phyloP scores from a whole-genome alignment of 2,888 invertebrate genomes.

The Apeira syringaria region DNA sequence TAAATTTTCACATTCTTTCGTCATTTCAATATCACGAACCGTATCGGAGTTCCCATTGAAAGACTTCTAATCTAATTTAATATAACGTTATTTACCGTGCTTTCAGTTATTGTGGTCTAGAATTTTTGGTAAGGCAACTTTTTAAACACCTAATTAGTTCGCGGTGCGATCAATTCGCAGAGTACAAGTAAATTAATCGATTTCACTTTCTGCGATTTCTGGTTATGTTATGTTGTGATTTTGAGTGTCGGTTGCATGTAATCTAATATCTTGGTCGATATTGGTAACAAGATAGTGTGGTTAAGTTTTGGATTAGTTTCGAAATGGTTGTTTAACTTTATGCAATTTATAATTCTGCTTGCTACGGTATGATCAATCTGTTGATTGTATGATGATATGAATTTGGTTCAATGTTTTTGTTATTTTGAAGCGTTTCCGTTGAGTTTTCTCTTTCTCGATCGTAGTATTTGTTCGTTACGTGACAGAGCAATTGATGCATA shows the following conservation, averaged over 20 bases:
- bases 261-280: constrained; percentile 21
- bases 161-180: constrained; percentile 22
- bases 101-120: constrained; percentile 39
- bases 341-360: constrained; percentile 25
- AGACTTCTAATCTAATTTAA: constrained; percentile 25
- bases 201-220: constrained; percentile 66
- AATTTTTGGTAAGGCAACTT: constrained; percentile 44
- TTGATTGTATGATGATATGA: constrained; percentile 8
- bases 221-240: constrained; percentile 4
- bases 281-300: constrained; percentile 16
- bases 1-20: constrained; percentile 49
- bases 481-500: neutral
- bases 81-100: too few species aligned
- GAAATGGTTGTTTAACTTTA: constrained; percentile 44
- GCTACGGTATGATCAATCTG: constrained; percentile 7
- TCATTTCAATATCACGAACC: constrained; percentile 31
- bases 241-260: constrained; percentile 21
- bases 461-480: constrained; percentile 38
- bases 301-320: constrained; percentile 41
- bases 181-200: constrained; percentile 35
- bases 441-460: constrained; percentile 45
- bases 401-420: constrained; percentile 10
- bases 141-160: constrained; percentile 39
- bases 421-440: constrained; percentile 19
- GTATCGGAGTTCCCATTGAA: constrained; percentile 33